A percentile compares a stretch with the other conserved stretches of the same genome.
Conservation (phyloP, 2,113 vertebrate genomes). For the Anhinga rufa region DNA sequence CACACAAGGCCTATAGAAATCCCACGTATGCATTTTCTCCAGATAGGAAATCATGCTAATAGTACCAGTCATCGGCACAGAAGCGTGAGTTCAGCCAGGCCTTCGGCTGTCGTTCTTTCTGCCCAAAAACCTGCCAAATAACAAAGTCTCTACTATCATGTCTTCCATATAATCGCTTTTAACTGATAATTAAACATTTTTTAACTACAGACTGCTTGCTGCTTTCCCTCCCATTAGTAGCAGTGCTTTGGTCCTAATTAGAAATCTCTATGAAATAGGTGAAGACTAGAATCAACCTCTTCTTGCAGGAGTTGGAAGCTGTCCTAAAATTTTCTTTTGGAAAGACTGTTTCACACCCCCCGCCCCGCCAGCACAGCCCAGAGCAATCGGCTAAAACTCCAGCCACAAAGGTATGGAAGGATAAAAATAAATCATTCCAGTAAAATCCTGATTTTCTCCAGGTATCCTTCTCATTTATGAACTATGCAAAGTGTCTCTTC, state of each 20-base stretch:
- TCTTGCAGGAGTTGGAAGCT: neutral
- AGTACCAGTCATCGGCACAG: neutral
- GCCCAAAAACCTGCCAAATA: neutral
- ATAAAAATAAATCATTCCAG: neutral
- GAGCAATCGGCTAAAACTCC: neutral
- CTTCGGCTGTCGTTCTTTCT: neutral
- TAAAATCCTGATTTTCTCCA: neutral
- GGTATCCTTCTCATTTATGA: neutral
- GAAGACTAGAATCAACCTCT: neutral
- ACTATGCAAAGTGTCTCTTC: neutral
- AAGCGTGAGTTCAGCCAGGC: neutral
- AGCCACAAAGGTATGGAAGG: neutral
- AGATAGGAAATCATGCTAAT: neutral
- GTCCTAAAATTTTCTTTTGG: neutral
- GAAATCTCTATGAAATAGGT: neutral
- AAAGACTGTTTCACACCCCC: neutral
- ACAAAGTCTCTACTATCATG: neutral
- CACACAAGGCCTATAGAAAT: neutral
- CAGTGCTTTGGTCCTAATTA: neutral
- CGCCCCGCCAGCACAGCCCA: neutral
- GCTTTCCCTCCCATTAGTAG: neutral
- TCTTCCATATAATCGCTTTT: neutral
- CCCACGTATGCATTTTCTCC: neutral
- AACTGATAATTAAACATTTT: neutral
- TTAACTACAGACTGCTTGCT: neutral